Conservation (phyloP, 2,888 invertebrate genomes). For the Oligia fasciuncula region DNA sequence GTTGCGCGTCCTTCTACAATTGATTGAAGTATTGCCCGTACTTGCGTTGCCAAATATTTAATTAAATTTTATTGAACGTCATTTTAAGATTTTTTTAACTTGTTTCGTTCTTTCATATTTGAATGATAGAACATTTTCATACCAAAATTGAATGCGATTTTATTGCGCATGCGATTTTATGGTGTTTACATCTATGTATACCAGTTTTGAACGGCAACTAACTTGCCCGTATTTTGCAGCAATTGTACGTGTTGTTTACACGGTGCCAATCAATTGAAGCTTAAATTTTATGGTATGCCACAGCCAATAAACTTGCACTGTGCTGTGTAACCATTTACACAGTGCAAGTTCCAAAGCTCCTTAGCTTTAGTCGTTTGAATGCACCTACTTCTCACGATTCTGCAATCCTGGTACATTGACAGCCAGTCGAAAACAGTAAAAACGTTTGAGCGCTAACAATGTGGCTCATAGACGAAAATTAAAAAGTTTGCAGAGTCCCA, state of each 20-base stretch:
- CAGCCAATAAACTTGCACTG: neutral
- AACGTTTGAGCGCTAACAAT: constrained; percentile 52
- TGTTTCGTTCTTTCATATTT: neutral
- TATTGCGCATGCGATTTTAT: neutral
- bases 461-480: constrained; percentile 61
- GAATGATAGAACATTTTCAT: neutral
- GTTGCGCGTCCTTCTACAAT: too few species aligned
- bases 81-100: neutral
- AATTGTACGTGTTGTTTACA: neutral
- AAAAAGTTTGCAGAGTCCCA: constrained; percentile 61
- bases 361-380: neutral
- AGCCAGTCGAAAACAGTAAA: constrained; percentile 40
- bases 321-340: neutral
- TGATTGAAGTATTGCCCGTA: too few species aligned
- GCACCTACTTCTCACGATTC: constrained; percentile 58
- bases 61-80: neutral
- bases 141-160: neutral
- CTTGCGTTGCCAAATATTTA: neutral
- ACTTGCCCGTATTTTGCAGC: neutral
- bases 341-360: too few species aligned
- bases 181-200: neutral
- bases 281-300: neutral
- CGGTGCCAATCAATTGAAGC: neutral
- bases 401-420: constrained; percentile 39
- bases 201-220: neutral